Base-by-base conservation (phyloP, 2,113 vertebrate species). In the Laticauda colubrina region DNA sequence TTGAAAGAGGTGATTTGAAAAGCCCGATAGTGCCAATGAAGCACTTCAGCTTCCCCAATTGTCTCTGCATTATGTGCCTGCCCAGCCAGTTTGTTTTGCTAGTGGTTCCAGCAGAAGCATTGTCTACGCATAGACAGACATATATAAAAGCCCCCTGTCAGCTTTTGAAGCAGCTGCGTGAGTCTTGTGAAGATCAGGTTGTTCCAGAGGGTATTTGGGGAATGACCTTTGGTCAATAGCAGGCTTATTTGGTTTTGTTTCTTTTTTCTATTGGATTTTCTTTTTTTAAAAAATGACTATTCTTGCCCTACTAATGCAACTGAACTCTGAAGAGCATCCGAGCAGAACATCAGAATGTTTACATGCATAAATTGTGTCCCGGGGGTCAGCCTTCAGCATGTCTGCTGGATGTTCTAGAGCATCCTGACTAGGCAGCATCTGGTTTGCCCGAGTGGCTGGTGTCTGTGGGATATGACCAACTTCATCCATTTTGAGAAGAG, bases 401-500 rank as follows among this genome's bases (percentile, higher is more conserved):
- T 99, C 99, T 1, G 97, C 98, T 0, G 94, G 96, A 24, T 98
- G 97, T 1, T 92, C 92, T 89, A 95, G 26, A 11, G 94, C 39
- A 8, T 14, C 51, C 5, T 59, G 3, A 0, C 87, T 54, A 8
- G 94, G 90, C 0, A 91, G 85, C 3, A 94, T 61, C 20, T 0
- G 87, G 61, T 88, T 94, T 2, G 1, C 0, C 48, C 97, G 97
- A 92, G 98, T 99, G 88, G 99, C 98, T 88, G 92, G 64, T 0
- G 99, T 98, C 97, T 98, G 98, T 0, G 99, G 99, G 96, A 99
- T 98, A 95, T 99, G 98, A 75, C 93, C 96, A 6, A 99, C 97
- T 34, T 99, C 98, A 64, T 97, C 97, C 97, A 98, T 97, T 93
- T 97, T 96, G 43, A 99, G 86, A 3, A 96, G 92, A 0, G 98